These are phyloP conservation scores for Hapalemur alaotrensis DNA, from an alignment of 2,797 vertebrate species.

Conservation along the genomic window DNA sequence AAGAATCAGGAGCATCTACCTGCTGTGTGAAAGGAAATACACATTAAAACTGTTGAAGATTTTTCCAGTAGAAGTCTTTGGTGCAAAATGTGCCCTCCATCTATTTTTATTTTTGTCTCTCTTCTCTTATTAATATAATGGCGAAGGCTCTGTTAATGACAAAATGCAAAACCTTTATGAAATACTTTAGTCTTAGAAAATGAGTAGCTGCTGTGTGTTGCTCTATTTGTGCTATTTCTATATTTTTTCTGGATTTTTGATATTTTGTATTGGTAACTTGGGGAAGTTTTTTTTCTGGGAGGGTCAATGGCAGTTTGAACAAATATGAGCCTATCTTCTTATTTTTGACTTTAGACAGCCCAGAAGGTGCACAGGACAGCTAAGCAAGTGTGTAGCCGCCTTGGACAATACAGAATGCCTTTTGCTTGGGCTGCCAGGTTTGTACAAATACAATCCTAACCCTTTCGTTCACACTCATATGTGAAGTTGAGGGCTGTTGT, in stretches of 20 bases:
- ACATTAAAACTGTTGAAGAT: background rate
- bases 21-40: constrained; percentile 21
- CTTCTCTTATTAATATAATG: background rate
- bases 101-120: constrained; percentile 19
- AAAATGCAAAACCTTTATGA: constrained; percentile 35
- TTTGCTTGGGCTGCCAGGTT: constrained; percentile 99
- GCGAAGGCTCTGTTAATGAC: constrained; percentile 22
- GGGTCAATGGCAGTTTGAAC: background rate
- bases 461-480: background rate
- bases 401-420: constrained; percentile 97
- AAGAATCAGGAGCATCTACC: constrained; percentile 18
- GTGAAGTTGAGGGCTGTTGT: background rate
- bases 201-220: background rate
- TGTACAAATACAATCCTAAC: constrained; percentile 71
- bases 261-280: background rate
- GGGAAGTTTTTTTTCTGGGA: background rate
- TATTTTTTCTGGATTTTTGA: background rate
- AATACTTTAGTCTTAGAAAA: constrained; percentile 8
- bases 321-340: constrained; percentile 39
- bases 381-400: constrained; percentile 94
- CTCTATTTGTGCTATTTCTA: background rate
- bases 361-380: constrained; percentile 97
- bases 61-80: background rate
- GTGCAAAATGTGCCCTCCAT: background rate
- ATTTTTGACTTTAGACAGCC: constrained; percentile 88